Evolutionary conservation across 2,888 invertebrate species (phyloP), one percentile per base, ranked within the genome.

Genomic region (Ichneumoninae sp.): DNA sequence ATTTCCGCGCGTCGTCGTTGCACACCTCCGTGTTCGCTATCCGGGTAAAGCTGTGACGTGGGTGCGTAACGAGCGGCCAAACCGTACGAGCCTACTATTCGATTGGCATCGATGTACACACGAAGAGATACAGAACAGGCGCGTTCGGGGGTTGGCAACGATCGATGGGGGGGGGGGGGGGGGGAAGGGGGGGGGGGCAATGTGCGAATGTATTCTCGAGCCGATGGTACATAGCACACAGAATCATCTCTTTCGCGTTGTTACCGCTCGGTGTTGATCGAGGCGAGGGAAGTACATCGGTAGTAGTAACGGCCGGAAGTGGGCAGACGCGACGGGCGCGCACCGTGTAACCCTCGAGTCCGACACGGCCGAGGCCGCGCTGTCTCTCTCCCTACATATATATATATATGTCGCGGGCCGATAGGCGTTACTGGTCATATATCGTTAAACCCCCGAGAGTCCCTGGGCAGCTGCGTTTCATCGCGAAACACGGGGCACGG

Each of bases 321-420:
- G 68, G n/a, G 26, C 71, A 77, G 76, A 85, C 72, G 66, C 79
- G 84, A 85, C 72, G 80, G 83, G 81, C 76, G 62, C 62, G 65
- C 57, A 65, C 80, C 69, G 79, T 70, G 85, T 74, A 75, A 88
- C 86, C 82, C 70, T 84, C 80, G 82, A 69, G 76, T 88, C 87
- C 26, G 7, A 52, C 62, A 33, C 22, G 57, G 10, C 44, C 19
- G 50, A 54, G 54, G 19, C 60, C 54, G 69, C 47, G 60, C 33
- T 33, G 3, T 60, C 26, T 40, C 8, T 40, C 50, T 22, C 1
- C 1, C 22, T 22, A 19, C 0, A 19, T 19, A 19, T 19, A 19
- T 19, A 19, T 19, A 19, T 19, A 19, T 19, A 19, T 19, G 19
- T 19, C 22, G 22, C 2, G 13, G 44, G 13, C 4, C 16, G 13